Evolutionary conservation across 2,797 vertebrate species (phyloP).

Genomic region (Petrocephalus sullivani): DNA sequence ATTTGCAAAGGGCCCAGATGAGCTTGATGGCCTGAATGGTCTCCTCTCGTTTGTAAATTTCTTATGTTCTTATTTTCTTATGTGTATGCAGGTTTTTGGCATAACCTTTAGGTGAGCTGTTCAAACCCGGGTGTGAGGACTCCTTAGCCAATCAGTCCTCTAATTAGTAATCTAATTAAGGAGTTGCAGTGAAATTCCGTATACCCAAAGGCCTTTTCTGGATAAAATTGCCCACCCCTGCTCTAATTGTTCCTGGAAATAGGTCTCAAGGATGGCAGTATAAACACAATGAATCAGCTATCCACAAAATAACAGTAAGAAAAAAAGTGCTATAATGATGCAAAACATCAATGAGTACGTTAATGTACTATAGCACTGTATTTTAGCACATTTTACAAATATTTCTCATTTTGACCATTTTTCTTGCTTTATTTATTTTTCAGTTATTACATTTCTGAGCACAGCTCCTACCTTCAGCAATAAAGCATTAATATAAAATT

Average conservation of each 20-base stretch:
- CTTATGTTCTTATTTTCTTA: too few species aligned
- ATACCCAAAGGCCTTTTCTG: too few species aligned
- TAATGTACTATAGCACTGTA: neutral
- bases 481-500: neutral
- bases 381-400: neutral
- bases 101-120: too few species aligned
- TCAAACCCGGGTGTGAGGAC: too few species aligned
- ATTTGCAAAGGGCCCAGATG: too few species aligned
- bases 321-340: neutral
- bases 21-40: too few species aligned
- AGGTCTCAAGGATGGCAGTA: neutral
- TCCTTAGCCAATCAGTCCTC: too few species aligned
- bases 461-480: neutral
- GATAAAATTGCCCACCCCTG: too few species aligned
- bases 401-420: neutral
- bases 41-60: too few species aligned
- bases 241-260: neutral
- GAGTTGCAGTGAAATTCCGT: too few species aligned
- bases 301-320: neutral
- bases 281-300: neutral
- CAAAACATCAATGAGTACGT: neutral
- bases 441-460: neutral
- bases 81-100: too few species aligned
- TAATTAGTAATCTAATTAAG: too few species aligned
- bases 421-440: neutral